Percentiles rank a stretch among this genome's conserved stretches.
These are phyloP conservation scores for Drosophila meridiana DNA, from an alignment of 2,888 invertebrate species.

Conservation along the genomic window DNA sequence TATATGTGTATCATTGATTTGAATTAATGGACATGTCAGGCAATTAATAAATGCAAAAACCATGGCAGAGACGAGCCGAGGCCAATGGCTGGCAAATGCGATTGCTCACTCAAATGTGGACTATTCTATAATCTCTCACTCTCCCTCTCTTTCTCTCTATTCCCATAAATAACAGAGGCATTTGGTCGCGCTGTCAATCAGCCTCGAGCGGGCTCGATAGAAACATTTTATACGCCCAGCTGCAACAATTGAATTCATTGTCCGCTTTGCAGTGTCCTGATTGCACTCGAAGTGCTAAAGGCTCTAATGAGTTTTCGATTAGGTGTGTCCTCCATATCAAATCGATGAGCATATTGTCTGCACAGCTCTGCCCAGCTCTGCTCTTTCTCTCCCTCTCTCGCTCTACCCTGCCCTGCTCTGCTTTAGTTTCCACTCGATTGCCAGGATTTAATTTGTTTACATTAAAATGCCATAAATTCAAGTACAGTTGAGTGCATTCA, in stretches of 20 bases:
- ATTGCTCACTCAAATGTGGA: slow-evolving; percentile 24
- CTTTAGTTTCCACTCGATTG: slow-evolving; percentile 61
- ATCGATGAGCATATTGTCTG: slow-evolving; percentile 52
- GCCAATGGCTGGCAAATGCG: slow-evolving; percentile 31
- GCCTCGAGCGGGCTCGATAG: slow-evolving; percentile 59
- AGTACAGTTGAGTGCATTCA: slow-evolving; percentile 61
- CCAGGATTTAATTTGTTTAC: slow-evolving; percentile 67
- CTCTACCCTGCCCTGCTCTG: no score
- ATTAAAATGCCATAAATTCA: slow-evolving; percentile 76
- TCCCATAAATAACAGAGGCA: slow-evolving; percentile 45
- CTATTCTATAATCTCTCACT: background rate
- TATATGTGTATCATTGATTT: slow-evolving; percentile 80
- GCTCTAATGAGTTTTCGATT: slow-evolving; percentile 75
- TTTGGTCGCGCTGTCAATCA: slow-evolving; percentile 73
- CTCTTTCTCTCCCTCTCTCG: background rate
- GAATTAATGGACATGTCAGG: slow-evolving; percentile 85
- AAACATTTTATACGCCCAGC: slow-evolving; percentile 70
- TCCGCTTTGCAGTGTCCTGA: slow-evolving; percentile 27
- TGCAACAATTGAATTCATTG: slow-evolving; percentile 69
- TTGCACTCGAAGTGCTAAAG: slow-evolving; percentile 38
- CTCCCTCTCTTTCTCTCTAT: background rate
- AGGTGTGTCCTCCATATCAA: slow-evolving; percentile 61
- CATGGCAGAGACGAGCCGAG: slow-evolving; percentile 70
- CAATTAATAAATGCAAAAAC: slow-evolving; percentile 85
- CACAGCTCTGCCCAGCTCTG: background rate